Percentiles rank a stretch among this genome's conserved stretches.
Evolutionary conservation across 1,140 invertebrate genomes (phyloP).

Genomic region (Colletes gigas): DNA sequence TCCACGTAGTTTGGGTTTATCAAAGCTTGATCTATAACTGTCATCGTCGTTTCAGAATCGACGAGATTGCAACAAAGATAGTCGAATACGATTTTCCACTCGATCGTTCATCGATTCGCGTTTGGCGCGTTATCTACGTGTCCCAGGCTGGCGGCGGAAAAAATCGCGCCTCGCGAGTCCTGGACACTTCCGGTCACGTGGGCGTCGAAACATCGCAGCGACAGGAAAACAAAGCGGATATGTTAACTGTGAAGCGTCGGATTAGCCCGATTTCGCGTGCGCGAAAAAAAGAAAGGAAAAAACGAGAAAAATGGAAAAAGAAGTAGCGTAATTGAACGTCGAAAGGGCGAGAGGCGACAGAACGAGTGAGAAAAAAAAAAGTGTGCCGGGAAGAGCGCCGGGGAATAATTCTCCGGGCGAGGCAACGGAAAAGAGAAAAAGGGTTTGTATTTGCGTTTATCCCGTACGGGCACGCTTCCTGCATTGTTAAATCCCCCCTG

Average conservation of each 20-base stretch:
- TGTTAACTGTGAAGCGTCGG: not conserved
- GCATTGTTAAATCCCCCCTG: conserved; percentile 5
- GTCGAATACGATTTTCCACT: too few relatives aligned
- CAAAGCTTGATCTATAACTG: too few relatives aligned
- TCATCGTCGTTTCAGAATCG: too few relatives aligned
- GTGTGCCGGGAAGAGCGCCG: not conserved
- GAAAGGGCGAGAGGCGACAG: not conserved
- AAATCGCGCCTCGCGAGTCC: not conserved
- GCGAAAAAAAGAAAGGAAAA: not conserved
- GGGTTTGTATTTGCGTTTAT: conserved; percentile 23
- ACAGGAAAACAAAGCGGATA: not conserved
- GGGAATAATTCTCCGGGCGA: not conserved
- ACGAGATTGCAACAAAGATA: too few relatives aligned
- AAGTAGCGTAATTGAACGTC: not conserved
- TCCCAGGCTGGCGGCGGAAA: too few relatives aligned
- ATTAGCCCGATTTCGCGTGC: not conserved
- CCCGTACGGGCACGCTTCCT: conserved; percentile 6
- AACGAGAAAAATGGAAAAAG: too few relatives aligned
- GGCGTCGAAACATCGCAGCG: not conserved
- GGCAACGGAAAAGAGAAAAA: conserved; percentile 2
- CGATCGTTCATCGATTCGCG: too few relatives aligned
- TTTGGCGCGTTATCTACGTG: too few relatives aligned
- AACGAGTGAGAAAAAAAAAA: not conserved
- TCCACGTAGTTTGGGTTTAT: too few relatives aligned
- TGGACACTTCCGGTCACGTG: too few relatives aligned